These are phyloP conservation scores for Sesia apiformis DNA, from an alignment of 2,888 invertebrate genomes.

Conservation along the genomic window DNA sequence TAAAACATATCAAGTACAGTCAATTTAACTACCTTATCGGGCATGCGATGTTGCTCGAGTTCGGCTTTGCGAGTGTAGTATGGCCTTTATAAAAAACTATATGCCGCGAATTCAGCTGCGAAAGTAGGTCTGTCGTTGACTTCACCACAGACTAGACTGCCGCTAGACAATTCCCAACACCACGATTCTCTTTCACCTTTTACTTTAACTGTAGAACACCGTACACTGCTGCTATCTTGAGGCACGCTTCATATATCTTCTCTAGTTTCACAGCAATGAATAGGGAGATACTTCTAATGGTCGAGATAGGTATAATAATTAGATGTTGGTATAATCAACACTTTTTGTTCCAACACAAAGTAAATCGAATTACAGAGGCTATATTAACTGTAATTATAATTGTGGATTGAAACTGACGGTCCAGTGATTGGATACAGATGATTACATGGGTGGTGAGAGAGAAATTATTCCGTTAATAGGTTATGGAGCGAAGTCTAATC, in stretches of 20 bases:
- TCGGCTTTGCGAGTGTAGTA: too few species aligned
- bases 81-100: slow-evolving; percentile 32
- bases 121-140: slow-evolving; percentile 64
- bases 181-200: not conserved
- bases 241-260: too few species aligned
- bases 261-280: too few species aligned
- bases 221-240: not conserved
- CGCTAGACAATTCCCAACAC: slow-evolving; percentile 36
- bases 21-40: too few species aligned
- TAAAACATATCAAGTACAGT: too few species aligned
- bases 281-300: too few species aligned
- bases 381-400: slow-evolving; percentile 6
- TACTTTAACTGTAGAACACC: not conserved
- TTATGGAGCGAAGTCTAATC: not conserved
- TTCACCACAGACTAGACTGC: slow-evolving; percentile 48
- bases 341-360: slow-evolving; percentile 6
- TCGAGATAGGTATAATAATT: too few species aligned
- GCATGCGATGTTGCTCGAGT: too few species aligned
- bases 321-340: not conserved
- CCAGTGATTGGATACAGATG: slow-evolving; percentile 3
- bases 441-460: not conserved
- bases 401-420: slow-evolving; percentile 6
- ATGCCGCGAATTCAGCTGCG: slow-evolving; percentile 40
- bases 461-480: not conserved
- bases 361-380: slow-evolving; percentile 6